Evolutionary conservation across 2,797 vertebrate genomes (phyloP), one percentile per base, ranked within the genome.

Genomic region (Hapalemur alaotrensis): DNA sequence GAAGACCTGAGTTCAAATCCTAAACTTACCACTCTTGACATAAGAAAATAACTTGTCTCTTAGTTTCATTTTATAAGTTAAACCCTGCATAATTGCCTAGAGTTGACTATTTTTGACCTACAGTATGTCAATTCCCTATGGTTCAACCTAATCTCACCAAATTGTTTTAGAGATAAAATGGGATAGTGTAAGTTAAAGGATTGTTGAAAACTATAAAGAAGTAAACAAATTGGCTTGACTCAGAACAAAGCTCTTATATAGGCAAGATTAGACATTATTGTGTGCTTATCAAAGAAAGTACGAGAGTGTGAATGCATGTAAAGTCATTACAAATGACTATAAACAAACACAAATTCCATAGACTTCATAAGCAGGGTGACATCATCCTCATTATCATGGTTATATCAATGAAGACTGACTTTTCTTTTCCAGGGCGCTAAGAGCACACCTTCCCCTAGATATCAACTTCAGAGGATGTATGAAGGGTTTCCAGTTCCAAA

Each of bases 401-500:
- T 81, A 2, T 75, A 41, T 90, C 61, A 75, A 1, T 92, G 41
- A 86, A 52, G 22, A 43, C 38, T 73, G 46, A 38, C 92, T 90
- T 88, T 93, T 96, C 86, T 95, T 97, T 95, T 95, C 87, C 94
- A 98, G 94, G 95, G 98, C 97, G 57, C 75, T 99, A 78, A 99
- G 99, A 92, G 98, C 99, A 48, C 99, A 99, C 96, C 98, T 99
- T 88, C 98, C 99, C 57, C 98, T 99, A 92, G 98, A 98, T 78
- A 97, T 99, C 0, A 98, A 99, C 67, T 99, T 99, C 97, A 99
- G 98, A 97, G 99, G 99, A 70, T 99, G 99, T n/a, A 99, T 99
- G 96, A 99, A 99, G 98, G 99, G 99, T 54, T 99, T 99, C 98
- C 99, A 99, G 98, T 99, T 99, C 98, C 99, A 99, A 98, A 99